Percentiles rank a stretch among this genome's conserved stretches.
phyloP scores from a whole-genome alignment of 2,888 invertebrate species.

The Gibbula magus region DNA sequence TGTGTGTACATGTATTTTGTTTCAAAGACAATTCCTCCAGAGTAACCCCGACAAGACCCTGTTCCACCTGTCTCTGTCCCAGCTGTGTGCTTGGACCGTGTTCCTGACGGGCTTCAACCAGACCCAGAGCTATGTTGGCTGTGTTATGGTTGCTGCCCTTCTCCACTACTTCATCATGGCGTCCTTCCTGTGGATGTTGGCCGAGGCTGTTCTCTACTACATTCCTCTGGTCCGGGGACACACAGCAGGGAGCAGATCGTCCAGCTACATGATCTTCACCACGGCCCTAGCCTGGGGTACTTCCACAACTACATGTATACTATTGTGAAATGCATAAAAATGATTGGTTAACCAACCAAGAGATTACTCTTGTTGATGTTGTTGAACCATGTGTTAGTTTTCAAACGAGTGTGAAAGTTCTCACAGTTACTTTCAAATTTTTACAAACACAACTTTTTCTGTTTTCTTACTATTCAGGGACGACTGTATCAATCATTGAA shows the following conservation, averaged over 20 bases:
- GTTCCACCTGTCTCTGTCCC: constrained; percentile 80
- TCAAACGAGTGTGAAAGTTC: too few relatives aligned
- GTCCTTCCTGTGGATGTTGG: constrained; percentile 82
- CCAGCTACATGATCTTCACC: constrained; percentile 81
- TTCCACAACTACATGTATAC: too few relatives aligned
- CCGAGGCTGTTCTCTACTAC: constrained; percentile 82
- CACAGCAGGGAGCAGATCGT: constrained; percentile 70
- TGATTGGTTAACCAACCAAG: too few relatives aligned
- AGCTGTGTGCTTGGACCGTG: constrained; percentile 78
- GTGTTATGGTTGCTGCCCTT: constrained; percentile 80
- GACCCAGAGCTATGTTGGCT: constrained; percentile 74
- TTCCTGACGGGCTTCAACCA: constrained; percentile 71
- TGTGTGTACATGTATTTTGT: too few relatives aligned
- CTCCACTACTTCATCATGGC: constrained; percentile 81
- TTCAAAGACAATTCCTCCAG: constrained; percentile 78
- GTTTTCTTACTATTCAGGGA: too few relatives aligned
- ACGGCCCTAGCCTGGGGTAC: constrained; percentile 81
- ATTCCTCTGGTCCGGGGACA: constrained; percentile 81
- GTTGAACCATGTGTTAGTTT: too few relatives aligned
- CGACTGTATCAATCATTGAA: too few relatives aligned
- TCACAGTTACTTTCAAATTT: too few relatives aligned
- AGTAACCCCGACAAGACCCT: constrained; percentile 82
- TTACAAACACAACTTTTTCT: too few relatives aligned
- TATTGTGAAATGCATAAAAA: too few relatives aligned
- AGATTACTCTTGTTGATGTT: too few relatives aligned